These are phyloP conservation scores for Xylocampa areola DNA, from an alignment of 2,888 invertebrate genomes.

Conservation along the genomic window DNA sequence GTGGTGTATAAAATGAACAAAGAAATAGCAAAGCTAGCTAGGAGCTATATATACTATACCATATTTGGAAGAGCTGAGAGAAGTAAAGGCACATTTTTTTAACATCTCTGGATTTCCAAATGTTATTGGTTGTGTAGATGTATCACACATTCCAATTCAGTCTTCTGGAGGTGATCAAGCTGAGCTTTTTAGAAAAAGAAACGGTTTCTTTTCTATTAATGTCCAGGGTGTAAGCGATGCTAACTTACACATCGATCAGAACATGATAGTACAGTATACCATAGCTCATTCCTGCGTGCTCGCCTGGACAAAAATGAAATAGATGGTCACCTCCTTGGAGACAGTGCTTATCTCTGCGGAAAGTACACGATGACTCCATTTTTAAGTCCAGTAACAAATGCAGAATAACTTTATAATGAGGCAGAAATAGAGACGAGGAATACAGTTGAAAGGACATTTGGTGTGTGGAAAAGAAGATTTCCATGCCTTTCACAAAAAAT, in stretches of 20 bases:
- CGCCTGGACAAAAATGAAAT: constrained; percentile 22
- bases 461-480: constrained; percentile 44
- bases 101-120: constrained; percentile 35
- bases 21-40: constrained; percentile 5
- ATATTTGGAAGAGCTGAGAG: constrained; percentile 10
- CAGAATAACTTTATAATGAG: constrained; percentile 37
- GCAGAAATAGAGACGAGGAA: constrained; percentile 46
- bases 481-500: constrained; percentile 14
- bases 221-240: constrained; percentile 54
- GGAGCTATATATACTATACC: constrained; percentile 1
- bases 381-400: constrained; percentile 31
- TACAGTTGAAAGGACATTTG: constrained; percentile 48
- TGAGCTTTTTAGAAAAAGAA: constrained; percentile 27
- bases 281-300: constrained; percentile 15
- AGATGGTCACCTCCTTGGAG: constrained; percentile 27
- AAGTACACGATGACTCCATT: constrained; percentile 22
- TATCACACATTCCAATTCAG: constrained; percentile 37
- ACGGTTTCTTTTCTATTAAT: constrained; percentile 39
- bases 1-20: constrained; percentile 21
- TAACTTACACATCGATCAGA: constrained; percentile 29
- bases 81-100: constrained; percentile 26
- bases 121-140: constrained; percentile 39
- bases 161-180: constrained; percentile 20
- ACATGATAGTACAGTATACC: constrained; percentile 23
- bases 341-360: constrained; percentile 25